Evolutionary conservation across 2,888 invertebrate genomes (phyloP), one percentile per base, ranked within the genome.

Genomic region (Chloroclysta siterata): DNA sequence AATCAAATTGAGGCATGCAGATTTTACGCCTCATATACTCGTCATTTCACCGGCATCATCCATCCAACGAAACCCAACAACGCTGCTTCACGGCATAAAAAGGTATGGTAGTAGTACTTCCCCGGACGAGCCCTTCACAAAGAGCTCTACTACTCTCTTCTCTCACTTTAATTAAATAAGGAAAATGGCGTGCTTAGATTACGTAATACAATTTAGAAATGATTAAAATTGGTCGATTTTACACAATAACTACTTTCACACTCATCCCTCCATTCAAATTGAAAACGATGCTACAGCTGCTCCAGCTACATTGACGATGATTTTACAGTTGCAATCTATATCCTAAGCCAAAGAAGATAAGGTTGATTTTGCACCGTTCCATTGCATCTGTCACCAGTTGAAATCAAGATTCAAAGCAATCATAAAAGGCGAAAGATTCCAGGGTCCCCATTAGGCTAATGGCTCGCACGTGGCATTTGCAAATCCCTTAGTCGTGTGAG

Each of bases 401-500:
- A 70, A 70, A 65, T 65, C 65, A 65, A 65, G 61, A 58, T 55
- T 61, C 58, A 52, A 75, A 76, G 71, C 72, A 73, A 78, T 58
- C 50, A 53, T 54, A 61, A 58, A 58, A 61, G 48, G 76, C 70
- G 77, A 86, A 87, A 86, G 88, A 88, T 87, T 87, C 87, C 83
- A 78, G 81, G 78, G 76, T 78, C 78, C 73, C 87, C 88, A 92
- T 93, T 91, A 92, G 82, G 74, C 80, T 91, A 93, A 93, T 92
- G 89, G 87, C 70, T 72, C 79, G 88, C 92, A 90, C 92, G 92
- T 90, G 92, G 88, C 91, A 73, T 76, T 74, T 75, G 75, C 76
- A 90, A 91, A 90, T 90, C 92, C 92, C 90, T 89, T 84, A 86
- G 79, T 74, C 84, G 86, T 81, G 86, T 87, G 86, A 89, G 90